These are phyloP conservation scores for Drosophila parthenogenetica DNA, from an alignment of 2,888 invertebrate species.

Conservation along the genomic window DNA sequence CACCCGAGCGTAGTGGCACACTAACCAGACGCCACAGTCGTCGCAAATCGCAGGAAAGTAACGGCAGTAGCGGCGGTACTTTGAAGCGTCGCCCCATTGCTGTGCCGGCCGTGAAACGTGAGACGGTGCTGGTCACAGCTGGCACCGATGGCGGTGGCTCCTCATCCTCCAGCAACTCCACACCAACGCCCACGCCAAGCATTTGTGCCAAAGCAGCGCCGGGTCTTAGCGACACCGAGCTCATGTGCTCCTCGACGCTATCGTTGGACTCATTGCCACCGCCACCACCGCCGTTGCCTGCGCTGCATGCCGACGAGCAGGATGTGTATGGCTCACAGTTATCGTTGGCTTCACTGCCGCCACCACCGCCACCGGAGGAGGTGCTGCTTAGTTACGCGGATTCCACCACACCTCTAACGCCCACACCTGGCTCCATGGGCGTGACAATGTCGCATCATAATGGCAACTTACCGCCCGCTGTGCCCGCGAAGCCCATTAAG, in stretches of 20 bases:
- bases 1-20: slow-evolving; percentile 87
- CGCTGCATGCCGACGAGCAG: slow-evolving; percentile 81
- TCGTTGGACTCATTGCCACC: slow-evolving; percentile 93
- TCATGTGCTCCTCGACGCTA: slow-evolving; percentile 90
- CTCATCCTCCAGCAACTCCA: slow-evolving; percentile 84
- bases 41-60: slow-evolving; percentile 85
- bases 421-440: slow-evolving; percentile 40
- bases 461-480: slow-evolving; percentile 74
- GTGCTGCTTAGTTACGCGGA: slow-evolving; percentile 58
- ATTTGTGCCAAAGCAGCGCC: slow-evolving; percentile 80
- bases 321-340: slow-evolving; percentile 88
- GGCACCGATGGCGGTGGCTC: slow-evolving; percentile 63
- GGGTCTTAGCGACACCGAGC: slow-evolving; percentile 46
- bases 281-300: slow-evolving; percentile 88
- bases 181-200: slow-evolving; percentile 84
- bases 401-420: slow-evolving; percentile 30
- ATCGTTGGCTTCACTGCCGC: slow-evolving; percentile 90
- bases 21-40: slow-evolving; percentile 87
- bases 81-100: slow-evolving; percentile 81
- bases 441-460: slow-evolving; percentile 41
- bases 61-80: slow-evolving; percentile 83
- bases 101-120: slow-evolving; percentile 41
- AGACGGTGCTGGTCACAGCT: background rate
- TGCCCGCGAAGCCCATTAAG: slow-evolving; percentile 82
- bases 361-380: slow-evolving; percentile 87